Evolutionary conservation across 2,888 invertebrate species (phyloP).

Genomic region (Erebia aethiops): DNA sequence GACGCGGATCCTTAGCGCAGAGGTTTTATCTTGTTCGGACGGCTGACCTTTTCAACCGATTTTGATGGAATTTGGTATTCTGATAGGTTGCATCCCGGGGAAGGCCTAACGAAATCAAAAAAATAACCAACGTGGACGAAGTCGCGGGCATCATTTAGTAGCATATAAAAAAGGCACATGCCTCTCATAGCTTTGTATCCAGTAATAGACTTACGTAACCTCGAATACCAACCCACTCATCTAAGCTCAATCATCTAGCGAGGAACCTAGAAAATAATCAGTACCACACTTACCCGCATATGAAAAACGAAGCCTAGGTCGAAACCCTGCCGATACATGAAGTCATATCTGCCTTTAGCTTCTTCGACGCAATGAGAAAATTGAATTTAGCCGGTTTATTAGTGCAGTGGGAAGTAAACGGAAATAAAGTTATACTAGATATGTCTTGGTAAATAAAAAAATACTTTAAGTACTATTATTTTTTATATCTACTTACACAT

Average conservation of each 20-base stretch:
- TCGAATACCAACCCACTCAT: slow-evolving; percentile 58
- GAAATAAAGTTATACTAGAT: slow-evolving; percentile 45
- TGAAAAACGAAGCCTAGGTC: slow-evolving; percentile 43
- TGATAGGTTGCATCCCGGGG: no score
- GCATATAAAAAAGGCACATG: slow-evolving; percentile 22
- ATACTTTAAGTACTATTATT: no score
- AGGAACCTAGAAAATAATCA: slow-evolving; percentile 54
- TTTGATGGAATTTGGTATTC: no score
- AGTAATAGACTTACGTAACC: slow-evolving; percentile 58
- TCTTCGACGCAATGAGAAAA: slow-evolving; percentile 41
- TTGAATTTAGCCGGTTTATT: slow-evolving; percentile 55
- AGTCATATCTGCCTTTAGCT: slow-evolving; percentile 42
- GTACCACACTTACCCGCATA: slow-evolving; percentile 12
- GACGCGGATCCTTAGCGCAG: no score
- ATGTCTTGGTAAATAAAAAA: slow-evolving; percentile 12
- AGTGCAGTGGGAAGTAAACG: slow-evolving; percentile 39
- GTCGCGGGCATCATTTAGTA: neutral
- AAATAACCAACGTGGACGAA: no score
- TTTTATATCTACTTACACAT: no score
- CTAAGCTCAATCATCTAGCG: slow-evolving; percentile 55
- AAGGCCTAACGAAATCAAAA: no score
- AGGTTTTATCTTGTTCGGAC: no score
- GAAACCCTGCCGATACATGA: slow-evolving; percentile 44
- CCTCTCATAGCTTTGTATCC: neutral
- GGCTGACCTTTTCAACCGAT: no score